A percentile compares a stretch with the other conserved stretches of the same genome.
Evolutionary conservation across 1,140 invertebrate species (phyloP).

Genomic region (Magallana ariakensis): DNA sequence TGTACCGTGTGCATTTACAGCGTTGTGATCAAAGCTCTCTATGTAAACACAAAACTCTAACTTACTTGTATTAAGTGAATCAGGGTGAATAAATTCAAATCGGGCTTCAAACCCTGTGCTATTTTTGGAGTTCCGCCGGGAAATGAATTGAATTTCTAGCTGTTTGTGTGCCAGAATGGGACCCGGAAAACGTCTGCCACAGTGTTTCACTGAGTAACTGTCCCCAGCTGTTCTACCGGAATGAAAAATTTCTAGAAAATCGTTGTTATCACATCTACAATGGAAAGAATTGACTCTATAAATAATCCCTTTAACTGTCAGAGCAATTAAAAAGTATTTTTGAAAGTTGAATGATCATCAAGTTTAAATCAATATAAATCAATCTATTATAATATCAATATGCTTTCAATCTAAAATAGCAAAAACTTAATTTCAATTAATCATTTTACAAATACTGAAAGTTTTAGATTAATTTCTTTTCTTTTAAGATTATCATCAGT

Average conservation of each 20-base stretch:
- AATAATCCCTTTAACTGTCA: no score
- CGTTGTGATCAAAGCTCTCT: no score
- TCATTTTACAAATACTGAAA: no score
- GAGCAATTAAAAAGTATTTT: no score
- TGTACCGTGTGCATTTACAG: no score
- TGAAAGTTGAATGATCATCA: no score
- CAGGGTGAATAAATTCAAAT: conserved; percentile 63
- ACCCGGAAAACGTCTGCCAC: conserved; percentile 61
- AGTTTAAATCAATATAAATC: no score
- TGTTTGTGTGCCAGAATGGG: conserved; percentile 62
- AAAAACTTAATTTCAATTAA: no score
- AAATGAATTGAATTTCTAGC: conserved; percentile 66
- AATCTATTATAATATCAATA: no score
- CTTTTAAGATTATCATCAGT: no score
- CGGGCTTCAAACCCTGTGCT: conserved; percentile 68
- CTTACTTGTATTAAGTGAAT: conserved; percentile 60
- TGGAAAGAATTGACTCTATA: not conserved
- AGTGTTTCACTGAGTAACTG: conserved; percentile 65
- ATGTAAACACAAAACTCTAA: not conserved
- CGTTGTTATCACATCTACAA: conserved; percentile 65
- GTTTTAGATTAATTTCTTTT: no score
- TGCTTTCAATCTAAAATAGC: no score
- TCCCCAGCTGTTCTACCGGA: conserved; percentile 52
- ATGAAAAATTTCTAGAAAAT: conserved; percentile 67
- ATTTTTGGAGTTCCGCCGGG: conserved; percentile 47